These are phyloP conservation scores for Enhydra lutris DNA, from an alignment of 2,113 vertebrate species.

Conservation along the genomic window DNA sequence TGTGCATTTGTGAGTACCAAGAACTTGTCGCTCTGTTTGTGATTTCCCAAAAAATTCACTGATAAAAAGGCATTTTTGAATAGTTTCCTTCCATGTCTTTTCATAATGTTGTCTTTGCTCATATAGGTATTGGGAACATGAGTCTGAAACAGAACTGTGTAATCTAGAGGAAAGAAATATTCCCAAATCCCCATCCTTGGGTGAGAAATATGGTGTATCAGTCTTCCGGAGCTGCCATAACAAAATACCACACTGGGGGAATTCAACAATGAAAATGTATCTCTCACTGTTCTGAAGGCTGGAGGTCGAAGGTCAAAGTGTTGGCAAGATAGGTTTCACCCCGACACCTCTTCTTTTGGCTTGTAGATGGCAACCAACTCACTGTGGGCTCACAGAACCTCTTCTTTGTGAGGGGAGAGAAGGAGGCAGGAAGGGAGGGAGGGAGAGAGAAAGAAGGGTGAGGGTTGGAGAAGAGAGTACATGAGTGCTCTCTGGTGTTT, in stretches of 20 bases:
- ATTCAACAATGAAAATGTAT: not conserved
- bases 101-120: not conserved
- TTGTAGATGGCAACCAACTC: not conserved
- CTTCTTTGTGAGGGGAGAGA: not conserved
- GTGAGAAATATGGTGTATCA: not conserved
- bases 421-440: not conserved
- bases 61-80: not conserved
- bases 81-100: not conserved
- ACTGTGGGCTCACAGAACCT: not conserved
- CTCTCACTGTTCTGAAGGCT: not conserved
- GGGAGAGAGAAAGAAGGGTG: not conserved
- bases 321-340: not conserved
- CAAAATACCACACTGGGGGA: not conserved
- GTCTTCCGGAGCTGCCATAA: not conserved
- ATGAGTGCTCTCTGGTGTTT: not conserved
- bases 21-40: not conserved
- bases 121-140: not conserved
- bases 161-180: not conserved
- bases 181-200: not conserved
- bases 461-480: not conserved
- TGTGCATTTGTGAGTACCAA: not conserved
- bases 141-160: not conserved
- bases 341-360: not conserved
- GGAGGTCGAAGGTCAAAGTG: not conserved
- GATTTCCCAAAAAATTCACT: not conserved